Evolutionary conservation across 2,797 vertebrate genomes (phyloP).

Genomic region (Lacerta bilineata): DNA sequence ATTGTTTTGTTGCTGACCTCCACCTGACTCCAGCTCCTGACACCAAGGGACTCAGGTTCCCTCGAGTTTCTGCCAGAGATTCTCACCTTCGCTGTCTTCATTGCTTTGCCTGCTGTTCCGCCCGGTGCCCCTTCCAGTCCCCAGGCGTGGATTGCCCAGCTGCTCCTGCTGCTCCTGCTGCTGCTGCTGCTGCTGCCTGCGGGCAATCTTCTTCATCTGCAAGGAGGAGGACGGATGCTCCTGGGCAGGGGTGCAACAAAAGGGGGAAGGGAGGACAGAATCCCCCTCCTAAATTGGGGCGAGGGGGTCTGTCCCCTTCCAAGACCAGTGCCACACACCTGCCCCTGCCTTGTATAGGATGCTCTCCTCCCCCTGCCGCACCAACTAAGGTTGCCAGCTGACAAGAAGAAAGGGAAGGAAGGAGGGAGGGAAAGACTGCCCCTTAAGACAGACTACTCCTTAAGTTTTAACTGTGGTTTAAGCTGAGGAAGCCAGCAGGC

Average conservation of each 20-base stretch:
- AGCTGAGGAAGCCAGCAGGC: neutral
- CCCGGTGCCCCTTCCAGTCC: constrained; percentile 69
- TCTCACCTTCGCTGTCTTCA: constrained; percentile 90
- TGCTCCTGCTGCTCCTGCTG: constrained; percentile 91
- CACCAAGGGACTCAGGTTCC: too few species aligned
- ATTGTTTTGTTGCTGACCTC: too few species aligned
- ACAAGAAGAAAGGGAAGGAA: neutral
- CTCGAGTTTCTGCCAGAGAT: neutral
- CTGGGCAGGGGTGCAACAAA: constrained; percentile 37
- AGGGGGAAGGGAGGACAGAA: constrained; percentile 41
- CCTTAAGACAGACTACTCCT: neutral
- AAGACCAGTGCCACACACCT: neutral
- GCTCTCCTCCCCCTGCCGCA: neutral
- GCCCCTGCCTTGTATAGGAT: neutral
- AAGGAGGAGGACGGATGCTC: constrained; percentile 34
- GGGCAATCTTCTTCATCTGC: constrained; percentile 94
- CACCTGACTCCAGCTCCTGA: neutral
- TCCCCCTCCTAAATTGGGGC: constrained; percentile 28
- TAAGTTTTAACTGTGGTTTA: neutral
- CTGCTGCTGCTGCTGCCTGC: constrained; percentile 87
- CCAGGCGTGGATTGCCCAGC: constrained; percentile 84
- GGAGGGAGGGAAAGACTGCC: neutral
- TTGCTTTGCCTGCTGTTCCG: constrained; percentile 89
- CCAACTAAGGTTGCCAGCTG: neutral
- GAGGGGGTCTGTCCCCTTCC: constrained; percentile 6